phyloP scores from a whole-genome alignment of 2,113 vertebrate species.

The Zosterops lateralis region DNA sequence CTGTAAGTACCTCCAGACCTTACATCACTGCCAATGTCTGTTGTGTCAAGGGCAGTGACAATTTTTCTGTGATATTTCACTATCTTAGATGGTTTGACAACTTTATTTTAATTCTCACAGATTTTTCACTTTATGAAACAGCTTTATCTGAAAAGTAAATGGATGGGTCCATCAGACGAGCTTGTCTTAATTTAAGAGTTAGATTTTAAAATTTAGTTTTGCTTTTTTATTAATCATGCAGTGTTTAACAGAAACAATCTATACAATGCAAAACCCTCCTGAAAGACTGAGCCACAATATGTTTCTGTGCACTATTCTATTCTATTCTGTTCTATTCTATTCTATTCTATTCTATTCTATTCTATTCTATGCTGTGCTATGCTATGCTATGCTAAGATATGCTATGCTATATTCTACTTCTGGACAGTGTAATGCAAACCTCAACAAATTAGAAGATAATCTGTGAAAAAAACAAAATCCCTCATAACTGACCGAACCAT shows the following conservation, averaged over 20 bases:
- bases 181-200: not conserved
- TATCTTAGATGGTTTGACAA: not conserved
- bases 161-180: not conserved
- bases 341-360: not conserved
- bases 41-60: not conserved
- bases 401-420: not conserved
- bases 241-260: not conserved
- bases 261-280: not conserved
- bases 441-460: slow-evolving; percentile 3
- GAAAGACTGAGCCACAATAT: not conserved
- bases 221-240: not conserved
- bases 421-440: not conserved
- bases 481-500: not conserved
- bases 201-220: not conserved
- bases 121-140: not conserved
- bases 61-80: not conserved
- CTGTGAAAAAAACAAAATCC: not conserved
- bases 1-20: not conserved
- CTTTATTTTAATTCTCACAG: not conserved
- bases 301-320: not conserved
- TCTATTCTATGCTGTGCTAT: not conserved
- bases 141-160: not conserved
- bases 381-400: not conserved
- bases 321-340: not conserved
- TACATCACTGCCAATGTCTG: not conserved